These are phyloP conservation scores for Acanthurus leucopareius DNA, from an alignment of 2,797 vertebrate species.

Conservation along the genomic window DNA sequence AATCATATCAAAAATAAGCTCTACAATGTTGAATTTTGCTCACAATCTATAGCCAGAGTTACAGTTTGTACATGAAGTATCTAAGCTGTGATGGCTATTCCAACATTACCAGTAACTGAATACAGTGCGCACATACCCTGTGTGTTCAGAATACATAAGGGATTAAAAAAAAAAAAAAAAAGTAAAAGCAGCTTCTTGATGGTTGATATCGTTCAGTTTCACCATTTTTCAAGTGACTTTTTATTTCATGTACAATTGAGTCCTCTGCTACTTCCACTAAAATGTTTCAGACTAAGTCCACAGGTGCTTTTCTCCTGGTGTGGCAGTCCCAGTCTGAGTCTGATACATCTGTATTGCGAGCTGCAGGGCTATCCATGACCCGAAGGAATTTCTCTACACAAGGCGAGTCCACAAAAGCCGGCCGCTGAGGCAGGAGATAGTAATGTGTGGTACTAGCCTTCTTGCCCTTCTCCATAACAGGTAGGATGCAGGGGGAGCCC, in stretches of 20 bases:
- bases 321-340: conserved; percentile 77
- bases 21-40: conserved; percentile 68
- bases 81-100: conserved; percentile 63
- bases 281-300: conserved; percentile 88
- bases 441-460: conserved; percentile 96
- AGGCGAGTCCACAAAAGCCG: conserved; percentile 87
- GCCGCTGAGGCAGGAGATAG: conserved; percentile 92
- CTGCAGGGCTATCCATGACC: conserved; percentile 81
- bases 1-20: conserved; percentile 81
- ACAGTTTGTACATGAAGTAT: conserved; percentile 40
- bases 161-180: conserved; percentile 54
- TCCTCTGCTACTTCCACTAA: conserved; percentile 59
- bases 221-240: conserved; percentile 66
- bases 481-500: conserved; percentile 94
- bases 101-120: conserved; percentile 84
- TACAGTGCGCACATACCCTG: conserved; percentile 79
- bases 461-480: conserved; percentile 93
- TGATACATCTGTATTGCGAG: conserved; percentile 59
- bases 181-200: conserved; percentile 79
- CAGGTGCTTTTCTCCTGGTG: conserved; percentile 85
- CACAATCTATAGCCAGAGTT: conserved; percentile 67
- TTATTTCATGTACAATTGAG: conserved; percentile 50
- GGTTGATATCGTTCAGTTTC: conserved; percentile 62
- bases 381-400: conserved; percentile 87
- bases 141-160: conserved; percentile 75